These are phyloP conservation scores for Phenganax marumi DNA, from an alignment of 92 coral and sea anemone genomes.

Conservation along the genomic window DNA sequence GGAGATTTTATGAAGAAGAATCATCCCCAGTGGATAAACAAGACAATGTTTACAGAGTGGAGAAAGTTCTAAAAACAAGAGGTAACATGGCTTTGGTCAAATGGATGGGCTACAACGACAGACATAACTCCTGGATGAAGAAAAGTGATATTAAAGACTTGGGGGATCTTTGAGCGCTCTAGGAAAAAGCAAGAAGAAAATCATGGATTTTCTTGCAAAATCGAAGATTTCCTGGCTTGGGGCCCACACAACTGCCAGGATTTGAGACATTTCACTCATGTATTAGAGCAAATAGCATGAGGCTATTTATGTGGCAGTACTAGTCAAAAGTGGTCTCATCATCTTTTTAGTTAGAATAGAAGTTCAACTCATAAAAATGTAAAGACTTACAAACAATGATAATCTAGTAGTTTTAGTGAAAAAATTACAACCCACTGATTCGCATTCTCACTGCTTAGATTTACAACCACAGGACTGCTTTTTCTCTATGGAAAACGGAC, in stretches of 20 bases:
- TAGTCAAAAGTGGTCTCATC: slow-evolving; percentile 32
- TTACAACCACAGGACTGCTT: slow-evolving; percentile 1
- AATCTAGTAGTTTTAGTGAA: slow-evolving; percentile 4
- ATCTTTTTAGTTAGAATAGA: slow-evolving; percentile 30
- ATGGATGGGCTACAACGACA: too few relatives aligned
- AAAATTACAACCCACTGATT: slow-evolving; percentile 17
- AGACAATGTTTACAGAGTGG: too few relatives aligned
- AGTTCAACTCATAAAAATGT: background rate
- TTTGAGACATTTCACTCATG: slow-evolving; percentile 43
- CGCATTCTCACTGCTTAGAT: background rate
- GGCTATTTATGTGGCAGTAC: slow-evolving; percentile 47
- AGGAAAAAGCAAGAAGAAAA: too few relatives aligned
- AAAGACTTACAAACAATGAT: slow-evolving; percentile 1
- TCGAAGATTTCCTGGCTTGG: too few relatives aligned
- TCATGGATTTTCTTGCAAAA: too few relatives aligned
- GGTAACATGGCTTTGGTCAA: too few relatives aligned
- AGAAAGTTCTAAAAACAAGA: too few relatives aligned
- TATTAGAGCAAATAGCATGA: slow-evolving; percentile 38
- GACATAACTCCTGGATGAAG: too few relatives aligned
- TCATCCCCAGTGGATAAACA: too few relatives aligned
- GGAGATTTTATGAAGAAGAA: too few relatives aligned
- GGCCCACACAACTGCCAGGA: slow-evolving; percentile 32
- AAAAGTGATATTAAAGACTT: too few relatives aligned
- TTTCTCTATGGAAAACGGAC: background rate
- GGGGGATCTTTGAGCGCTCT: too few relatives aligned